A percentile compares a stretch with the other conserved stretches of the same genome.
Conservation (phyloP, 1,140 invertebrate genomes). For the Nephotettix cincticeps region DNA sequence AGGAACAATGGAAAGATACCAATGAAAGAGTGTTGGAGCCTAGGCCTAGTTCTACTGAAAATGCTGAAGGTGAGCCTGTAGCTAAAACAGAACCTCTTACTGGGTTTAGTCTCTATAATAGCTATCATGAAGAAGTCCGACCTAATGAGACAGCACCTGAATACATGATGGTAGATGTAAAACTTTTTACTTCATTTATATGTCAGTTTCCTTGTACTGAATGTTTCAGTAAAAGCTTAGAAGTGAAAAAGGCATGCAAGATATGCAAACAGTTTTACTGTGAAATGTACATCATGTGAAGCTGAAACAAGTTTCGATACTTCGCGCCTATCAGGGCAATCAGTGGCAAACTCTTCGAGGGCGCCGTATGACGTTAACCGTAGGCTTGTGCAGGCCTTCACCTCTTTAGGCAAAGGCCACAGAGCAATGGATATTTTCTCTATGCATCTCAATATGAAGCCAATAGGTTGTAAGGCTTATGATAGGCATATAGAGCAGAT, state of each 20-base stretch:
- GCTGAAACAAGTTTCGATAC: background rate
- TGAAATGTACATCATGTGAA: background rate
- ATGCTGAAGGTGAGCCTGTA: no score
- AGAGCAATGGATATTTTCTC: background rate
- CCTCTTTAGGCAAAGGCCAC: no score
- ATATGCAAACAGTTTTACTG: no score
- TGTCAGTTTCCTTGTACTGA: no score
- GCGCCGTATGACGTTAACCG: background rate
- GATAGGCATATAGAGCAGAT: background rate
- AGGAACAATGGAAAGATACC: no score
- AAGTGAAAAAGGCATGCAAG: background rate
- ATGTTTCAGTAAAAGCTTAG: background rate
- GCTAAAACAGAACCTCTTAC: no score
- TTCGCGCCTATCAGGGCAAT: background rate
- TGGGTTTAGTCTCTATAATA: no score
- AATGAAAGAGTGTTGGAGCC: no score
- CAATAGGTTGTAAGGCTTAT: background rate
- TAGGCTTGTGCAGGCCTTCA: background rate
- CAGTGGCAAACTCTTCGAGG: background rate
- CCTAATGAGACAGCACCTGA: no score
- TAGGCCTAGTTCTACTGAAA: no score
- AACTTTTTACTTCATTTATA: no score
- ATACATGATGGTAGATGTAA: background rate
- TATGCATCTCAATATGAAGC: background rate
- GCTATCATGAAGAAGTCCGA: no score